These are phyloP conservation scores for Phyto melanocephala DNA, from an alignment of 2,888 invertebrate genomes.

Conservation along the genomic window DNA sequence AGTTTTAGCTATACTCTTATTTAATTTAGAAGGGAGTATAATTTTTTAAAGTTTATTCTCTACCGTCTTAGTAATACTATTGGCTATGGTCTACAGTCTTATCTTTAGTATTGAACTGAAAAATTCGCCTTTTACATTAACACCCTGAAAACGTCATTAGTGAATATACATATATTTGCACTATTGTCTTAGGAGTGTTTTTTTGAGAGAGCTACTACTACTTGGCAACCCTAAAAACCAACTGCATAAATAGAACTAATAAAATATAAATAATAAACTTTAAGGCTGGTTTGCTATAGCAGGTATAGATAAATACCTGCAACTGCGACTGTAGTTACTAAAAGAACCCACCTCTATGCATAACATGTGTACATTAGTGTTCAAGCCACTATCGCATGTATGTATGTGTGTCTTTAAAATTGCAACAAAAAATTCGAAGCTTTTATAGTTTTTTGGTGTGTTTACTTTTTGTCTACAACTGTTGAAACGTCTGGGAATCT, in stretches of 20 bases:
- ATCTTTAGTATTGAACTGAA: too few relatives aligned
- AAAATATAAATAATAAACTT: not conserved
- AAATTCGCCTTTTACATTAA: too few relatives aligned
- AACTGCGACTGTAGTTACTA: not conserved
- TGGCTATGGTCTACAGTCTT: too few relatives aligned
- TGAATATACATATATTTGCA: too few relatives aligned
- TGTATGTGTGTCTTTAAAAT: not conserved
- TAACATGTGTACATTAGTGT: not conserved
- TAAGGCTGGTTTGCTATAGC: conserved; percentile 22
- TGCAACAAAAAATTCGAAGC: not conserved
- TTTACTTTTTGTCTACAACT: not conserved
- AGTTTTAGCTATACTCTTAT: too few relatives aligned
- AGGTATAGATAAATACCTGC: too few relatives aligned
- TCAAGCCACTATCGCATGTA: too few relatives aligned
- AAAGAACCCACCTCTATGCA: conserved; percentile 20
- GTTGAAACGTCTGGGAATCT: conserved; percentile 55
- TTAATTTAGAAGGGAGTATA: too few relatives aligned
- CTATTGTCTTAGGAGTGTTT: not conserved
- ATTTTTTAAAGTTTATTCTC: too few relatives aligned
- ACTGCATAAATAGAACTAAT: not conserved
- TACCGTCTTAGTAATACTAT: too few relatives aligned
- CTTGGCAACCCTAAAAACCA: not conserved
- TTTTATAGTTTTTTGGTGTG: not conserved
- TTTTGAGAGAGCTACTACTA: not conserved
- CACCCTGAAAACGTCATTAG: too few relatives aligned